Percentiles rank a stretch among this genome's conserved stretches.
These are phyloP conservation scores for Notarius quadriscutis DNA, from an alignment of 2,113 vertebrate genomes.

Conservation along the genomic window DNA sequence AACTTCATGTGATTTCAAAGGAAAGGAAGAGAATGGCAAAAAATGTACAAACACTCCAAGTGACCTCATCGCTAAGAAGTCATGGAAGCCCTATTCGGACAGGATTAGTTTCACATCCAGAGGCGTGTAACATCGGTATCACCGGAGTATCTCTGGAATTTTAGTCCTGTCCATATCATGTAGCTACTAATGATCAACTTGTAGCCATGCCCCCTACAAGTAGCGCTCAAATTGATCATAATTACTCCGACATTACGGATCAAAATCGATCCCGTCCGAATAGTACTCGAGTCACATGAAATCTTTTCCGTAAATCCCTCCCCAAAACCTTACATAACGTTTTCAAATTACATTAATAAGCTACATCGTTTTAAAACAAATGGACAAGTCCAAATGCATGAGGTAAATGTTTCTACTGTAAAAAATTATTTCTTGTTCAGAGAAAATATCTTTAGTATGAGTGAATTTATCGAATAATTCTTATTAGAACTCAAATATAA, in stretches of 20 bases:
- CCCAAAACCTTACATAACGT: background rate
- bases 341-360: background rate
- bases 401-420: background rate
- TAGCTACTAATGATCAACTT: background rate
- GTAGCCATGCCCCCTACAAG: background rate
- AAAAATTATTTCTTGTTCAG: no score
- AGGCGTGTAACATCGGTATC: background rate
- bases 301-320: background rate
- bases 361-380: background rate
- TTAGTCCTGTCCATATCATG: background rate
- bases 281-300: background rate
- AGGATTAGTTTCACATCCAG: background rate
- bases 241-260: background rate
- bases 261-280: background rate
- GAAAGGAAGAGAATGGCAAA: background rate
- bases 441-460: no score
- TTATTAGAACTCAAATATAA: no score
- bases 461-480: no score
- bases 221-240: background rate
- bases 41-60: background rate
- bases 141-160: no score
- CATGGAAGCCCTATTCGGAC: background rate
- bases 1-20: background rate
- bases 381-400: background rate
- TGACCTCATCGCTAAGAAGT: background rate